Percentiles rank a stretch among this genome's conserved stretches.
These are phyloP conservation scores for Aphis gossypii DNA, from an alignment of 1,140 invertebrate genomes.

Conservation along the genomic window DNA sequence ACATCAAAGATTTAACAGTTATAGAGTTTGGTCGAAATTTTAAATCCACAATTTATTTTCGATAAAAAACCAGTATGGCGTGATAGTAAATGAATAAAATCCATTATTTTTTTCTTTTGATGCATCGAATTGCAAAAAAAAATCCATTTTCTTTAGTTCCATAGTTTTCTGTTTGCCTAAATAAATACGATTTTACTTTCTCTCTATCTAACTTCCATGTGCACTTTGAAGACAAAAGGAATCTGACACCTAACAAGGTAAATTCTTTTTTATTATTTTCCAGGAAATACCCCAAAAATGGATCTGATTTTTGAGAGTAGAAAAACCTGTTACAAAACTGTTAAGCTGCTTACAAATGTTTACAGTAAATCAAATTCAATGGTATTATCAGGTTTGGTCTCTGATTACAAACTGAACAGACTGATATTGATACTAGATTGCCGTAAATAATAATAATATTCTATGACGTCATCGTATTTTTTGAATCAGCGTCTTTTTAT, in stretches of 20 bases:
- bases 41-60: constrained; percentile 39
- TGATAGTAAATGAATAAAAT: neutral
- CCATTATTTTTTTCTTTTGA: constrained; percentile 27
- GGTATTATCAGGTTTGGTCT: neutral
- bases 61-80: neutral
- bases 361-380: neutral
- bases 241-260: neutral
- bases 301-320: neutral
- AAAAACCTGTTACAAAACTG: neutral
- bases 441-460: neutral
- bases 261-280: neutral
- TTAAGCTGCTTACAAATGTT: constrained; percentile 15
- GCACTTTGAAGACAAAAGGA: neutral
- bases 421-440: neutral
- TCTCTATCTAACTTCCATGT: neutral
- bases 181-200: constrained; percentile 31
- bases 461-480: neutral
- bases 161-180: neutral
- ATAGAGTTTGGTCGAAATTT: neutral
- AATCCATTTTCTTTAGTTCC: neutral
- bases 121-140: neutral
- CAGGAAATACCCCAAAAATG: neutral
- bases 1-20: constrained; percentile 19
- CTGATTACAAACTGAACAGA: neutral
- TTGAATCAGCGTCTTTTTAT: neutral